phyloP scores from a whole-genome alignment of 2,888 invertebrate species.

The Clitarchus hookeri region DNA sequence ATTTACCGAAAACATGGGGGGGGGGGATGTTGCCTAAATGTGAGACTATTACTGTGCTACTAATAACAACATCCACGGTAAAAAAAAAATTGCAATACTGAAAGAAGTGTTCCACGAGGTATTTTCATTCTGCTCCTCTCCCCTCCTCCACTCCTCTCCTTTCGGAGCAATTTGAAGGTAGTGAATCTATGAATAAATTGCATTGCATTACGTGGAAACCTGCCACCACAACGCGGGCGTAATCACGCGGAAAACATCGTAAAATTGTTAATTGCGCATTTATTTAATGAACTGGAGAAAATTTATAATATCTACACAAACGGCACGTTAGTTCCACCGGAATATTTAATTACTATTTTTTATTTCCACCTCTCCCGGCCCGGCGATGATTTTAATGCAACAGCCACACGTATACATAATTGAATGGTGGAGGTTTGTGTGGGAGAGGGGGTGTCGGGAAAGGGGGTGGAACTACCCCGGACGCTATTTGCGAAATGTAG shows the following conservation, averaged over 20 bases:
- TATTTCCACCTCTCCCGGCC: background rate
- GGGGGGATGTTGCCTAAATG: too few relatives aligned
- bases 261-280: background rate
- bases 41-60: too few relatives aligned
- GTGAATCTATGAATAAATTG: background rate
- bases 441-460: background rate
- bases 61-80: too few relatives aligned
- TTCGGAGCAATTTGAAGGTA: background rate
- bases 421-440: background rate
- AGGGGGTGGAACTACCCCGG: background rate
- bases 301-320: background rate
- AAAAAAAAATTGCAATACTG: background rate
- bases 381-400: background rate
- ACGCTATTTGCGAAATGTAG: constrained; percentile 5
- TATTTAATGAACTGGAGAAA: background rate
- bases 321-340: background rate
- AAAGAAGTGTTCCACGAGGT: background rate
- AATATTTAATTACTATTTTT: background rate
- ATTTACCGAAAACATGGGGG: too few relatives aligned
- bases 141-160: background rate
- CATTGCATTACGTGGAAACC: background rate
- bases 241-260: background rate
- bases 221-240: background rate
- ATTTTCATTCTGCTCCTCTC: background rate
- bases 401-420: background rate